A percentile compares a stretch with the other conserved stretches of the same genome.
phyloP scores from a whole-genome alignment of 2,888 invertebrate genomes.

The Cistogaster globosa region DNA sequence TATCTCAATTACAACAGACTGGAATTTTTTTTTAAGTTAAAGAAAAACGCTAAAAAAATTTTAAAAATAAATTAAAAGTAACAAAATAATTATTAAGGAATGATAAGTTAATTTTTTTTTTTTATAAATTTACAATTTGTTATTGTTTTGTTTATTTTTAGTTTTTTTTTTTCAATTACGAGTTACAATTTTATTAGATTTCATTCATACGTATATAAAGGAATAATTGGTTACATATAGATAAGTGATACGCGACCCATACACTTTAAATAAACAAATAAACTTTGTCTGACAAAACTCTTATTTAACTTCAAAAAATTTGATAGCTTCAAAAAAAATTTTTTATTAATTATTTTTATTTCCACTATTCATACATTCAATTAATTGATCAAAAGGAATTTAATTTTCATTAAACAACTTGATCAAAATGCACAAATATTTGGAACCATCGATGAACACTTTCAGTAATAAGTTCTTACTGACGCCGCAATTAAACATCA shows the following conservation, averaged over 20 bases:
- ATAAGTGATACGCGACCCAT: not conserved
- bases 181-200: constrained; percentile 12
- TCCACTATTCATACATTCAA: no score
- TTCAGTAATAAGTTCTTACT: no score
- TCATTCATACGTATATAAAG: constrained; percentile 41
- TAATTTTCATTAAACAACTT: no score
- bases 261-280: no score
- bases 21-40: not conserved
- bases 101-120: constrained; percentile 31
- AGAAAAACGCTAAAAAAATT: not conserved
- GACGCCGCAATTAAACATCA: no score
- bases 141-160: not conserved
- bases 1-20: not conserved
- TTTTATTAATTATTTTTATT: no score
- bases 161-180: not conserved
- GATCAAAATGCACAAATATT: no score
- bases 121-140: constrained; percentile 4
- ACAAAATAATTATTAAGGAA: constrained; percentile 39
- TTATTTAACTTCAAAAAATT: no score
- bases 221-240: constrained; percentile 38
- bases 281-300: no score
- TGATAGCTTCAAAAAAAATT: no score
- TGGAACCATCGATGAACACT: no score
- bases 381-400: no score
- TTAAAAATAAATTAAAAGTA: not conserved